These are phyloP conservation scores for Habropoda laboriosa DNA, from an alignment of 1,140 invertebrate species.

Conservation along the genomic window DNA sequence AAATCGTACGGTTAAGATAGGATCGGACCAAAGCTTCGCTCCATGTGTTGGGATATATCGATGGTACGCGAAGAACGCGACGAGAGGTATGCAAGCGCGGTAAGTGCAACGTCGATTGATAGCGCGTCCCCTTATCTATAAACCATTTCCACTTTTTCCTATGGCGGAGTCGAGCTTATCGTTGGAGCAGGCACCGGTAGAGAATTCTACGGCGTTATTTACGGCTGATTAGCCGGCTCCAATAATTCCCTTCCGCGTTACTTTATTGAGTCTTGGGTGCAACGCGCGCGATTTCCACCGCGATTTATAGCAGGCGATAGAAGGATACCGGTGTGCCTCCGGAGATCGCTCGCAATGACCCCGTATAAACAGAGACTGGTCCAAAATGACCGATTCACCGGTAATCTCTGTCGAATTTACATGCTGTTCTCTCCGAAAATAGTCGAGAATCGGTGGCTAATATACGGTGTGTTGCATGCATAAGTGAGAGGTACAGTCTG, in stretches of 20 bases:
- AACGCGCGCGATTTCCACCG: slow-evolving; percentile 21
- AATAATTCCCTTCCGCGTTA: slow-evolving; percentile 51
- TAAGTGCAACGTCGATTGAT: slow-evolving; percentile 63
- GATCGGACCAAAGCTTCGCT: slow-evolving; percentile 32
- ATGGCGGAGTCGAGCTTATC: slow-evolving; percentile 11
- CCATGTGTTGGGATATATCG: slow-evolving; percentile 45
- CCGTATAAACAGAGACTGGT: slow-evolving; percentile 11
- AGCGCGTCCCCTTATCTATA: slow-evolving; percentile 54
- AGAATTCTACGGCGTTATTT: slow-evolving; percentile 48
- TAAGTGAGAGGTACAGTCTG: slow-evolving; percentile 1
- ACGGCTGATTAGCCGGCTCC: slow-evolving; percentile 37
- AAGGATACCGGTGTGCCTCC: background rate
- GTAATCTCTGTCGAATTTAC: background rate
- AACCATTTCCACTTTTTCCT: slow-evolving; percentile 39
- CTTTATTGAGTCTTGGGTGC: slow-evolving; percentile 39
- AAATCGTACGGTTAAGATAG: slow-evolving; percentile 47
- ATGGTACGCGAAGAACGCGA: slow-evolving; percentile 58
- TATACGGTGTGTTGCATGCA: slow-evolving; percentile 12
- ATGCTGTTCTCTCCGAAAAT: background rate
- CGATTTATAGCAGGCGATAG: slow-evolving; percentile 36
- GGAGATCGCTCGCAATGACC: background rate
- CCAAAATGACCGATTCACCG: slow-evolving; percentile 5
- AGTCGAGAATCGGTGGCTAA: background rate
- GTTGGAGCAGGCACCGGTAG: background rate
- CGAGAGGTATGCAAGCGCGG: slow-evolving; percentile 58